A percentile compares a stretch with the other conserved stretches of the same genome.
phyloP scores from a whole-genome alignment of 2,113 vertebrate species.

The Poecile atricapillus region DNA sequence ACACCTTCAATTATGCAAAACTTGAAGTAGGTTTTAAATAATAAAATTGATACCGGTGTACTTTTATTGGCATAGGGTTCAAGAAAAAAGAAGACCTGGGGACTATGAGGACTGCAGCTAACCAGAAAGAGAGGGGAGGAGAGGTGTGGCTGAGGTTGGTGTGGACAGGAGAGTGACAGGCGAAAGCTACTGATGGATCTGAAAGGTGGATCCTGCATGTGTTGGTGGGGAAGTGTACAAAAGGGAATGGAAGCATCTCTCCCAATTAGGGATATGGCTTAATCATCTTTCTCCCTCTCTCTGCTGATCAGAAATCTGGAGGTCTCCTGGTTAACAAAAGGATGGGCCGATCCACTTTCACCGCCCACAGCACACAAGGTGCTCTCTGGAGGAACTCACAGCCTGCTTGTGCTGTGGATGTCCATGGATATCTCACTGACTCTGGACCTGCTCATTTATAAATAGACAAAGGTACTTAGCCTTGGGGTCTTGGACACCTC shows the following conservation, averaged over 20 bases:
- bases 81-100: background rate
- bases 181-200: background rate
- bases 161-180: background rate
- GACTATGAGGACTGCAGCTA: background rate
- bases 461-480: background rate
- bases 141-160: background rate
- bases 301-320: background rate
- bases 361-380: rapidly evolving
- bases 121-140: background rate
- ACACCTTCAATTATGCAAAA: background rate
- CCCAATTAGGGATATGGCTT: background rate
- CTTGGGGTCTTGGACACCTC: background rate
- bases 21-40: background rate
- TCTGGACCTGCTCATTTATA: background rate
- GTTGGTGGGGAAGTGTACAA: background rate
- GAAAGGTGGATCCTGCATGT: background rate
- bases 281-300: background rate
- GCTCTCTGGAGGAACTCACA: background rate
- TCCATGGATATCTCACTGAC: background rate
- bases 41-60: rapidly evolving
- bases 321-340: background rate
- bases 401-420: background rate
- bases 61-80: background rate
- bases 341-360: background rate
- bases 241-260: background rate